Evolutionary conservation across 2,797 vertebrate species (phyloP).

Genomic region (Scarus forsteni): DNA sequence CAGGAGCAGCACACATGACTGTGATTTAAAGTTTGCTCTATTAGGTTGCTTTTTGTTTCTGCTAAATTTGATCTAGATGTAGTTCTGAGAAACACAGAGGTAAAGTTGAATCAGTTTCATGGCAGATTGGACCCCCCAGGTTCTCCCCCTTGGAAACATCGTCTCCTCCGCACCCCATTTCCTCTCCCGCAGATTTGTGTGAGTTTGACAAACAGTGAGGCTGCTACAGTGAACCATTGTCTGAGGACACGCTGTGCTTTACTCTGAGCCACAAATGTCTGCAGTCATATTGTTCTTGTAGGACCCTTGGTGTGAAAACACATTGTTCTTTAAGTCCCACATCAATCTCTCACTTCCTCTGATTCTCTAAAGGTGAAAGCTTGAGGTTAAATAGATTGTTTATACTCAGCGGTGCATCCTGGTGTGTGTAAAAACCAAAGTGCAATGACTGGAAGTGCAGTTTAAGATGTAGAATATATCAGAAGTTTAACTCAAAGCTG

Average conservation of each 20-base stretch:
- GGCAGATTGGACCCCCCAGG: neutral
- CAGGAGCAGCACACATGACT: neutral
- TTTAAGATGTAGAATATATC: slow-evolving; percentile 4
- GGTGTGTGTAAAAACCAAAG: slow-evolving; percentile 11
- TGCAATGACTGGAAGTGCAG: slow-evolving; percentile 1
- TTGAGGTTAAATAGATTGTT: slow-evolving; percentile 39
- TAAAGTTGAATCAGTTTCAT: neutral
- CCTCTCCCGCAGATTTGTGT: slow-evolving; percentile 33
- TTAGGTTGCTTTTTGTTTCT: neutral
- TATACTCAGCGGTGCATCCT: neutral
- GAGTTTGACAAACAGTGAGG: slow-evolving; percentile 44
- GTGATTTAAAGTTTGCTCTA: neutral
- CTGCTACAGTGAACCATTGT: slow-evolving; percentile 39
- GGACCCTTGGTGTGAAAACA: slow-evolving; percentile 46
- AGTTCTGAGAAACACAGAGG: neutral
- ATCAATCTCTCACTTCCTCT: slow-evolving; percentile 33
- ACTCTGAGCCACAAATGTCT: slow-evolving; percentile 37
- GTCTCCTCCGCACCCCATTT: slow-evolving; percentile 14
- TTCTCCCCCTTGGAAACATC: neutral
- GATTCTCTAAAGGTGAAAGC: slow-evolving; percentile 40
- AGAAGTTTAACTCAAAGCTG: slow-evolving; percentile 8
- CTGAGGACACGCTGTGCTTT: slow-evolving; percentile 46
- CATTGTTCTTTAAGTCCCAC: slow-evolving; percentile 42
- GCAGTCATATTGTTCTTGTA: slow-evolving; percentile 45
- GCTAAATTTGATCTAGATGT: neutral